phyloP scores from a whole-genome alignment of 2,113 vertebrate genomes.

The Crotalus horridus region DNA sequence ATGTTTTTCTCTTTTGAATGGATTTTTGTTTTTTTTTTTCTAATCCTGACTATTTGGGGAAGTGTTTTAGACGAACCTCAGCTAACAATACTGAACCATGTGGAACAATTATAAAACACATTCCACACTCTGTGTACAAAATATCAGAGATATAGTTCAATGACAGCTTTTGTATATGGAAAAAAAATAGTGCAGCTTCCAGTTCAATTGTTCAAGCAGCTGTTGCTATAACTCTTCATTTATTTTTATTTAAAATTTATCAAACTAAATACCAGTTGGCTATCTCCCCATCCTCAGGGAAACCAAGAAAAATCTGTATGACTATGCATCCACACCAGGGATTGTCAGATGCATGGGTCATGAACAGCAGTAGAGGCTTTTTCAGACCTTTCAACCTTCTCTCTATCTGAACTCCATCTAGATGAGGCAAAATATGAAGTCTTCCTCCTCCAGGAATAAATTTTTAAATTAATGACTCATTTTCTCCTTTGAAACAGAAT shows the following conservation, averaged over 20 bases:
- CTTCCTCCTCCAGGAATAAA: neutral
- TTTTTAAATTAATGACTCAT: neutral
- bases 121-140: conserved; percentile 13
- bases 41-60: neutral
- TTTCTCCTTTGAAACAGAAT: neutral
- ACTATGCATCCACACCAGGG: neutral
- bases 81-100: neutral
- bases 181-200: neutral
- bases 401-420: neutral
- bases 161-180: neutral
- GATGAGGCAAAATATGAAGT: neutral
- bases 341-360: neutral
- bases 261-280: neutral
- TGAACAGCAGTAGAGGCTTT: neutral
- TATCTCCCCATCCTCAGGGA: neutral
- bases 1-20: neutral
- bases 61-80: neutral
- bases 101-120: neutral
- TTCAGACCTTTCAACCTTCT: neutral
- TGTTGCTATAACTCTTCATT: neutral
- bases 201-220: conserved; percentile 8
- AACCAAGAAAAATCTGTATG: neutral
- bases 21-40: neutral
- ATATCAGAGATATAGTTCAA: conserved; percentile 13
- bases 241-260: neutral